Evolutionary conservation across 1,140 invertebrate genomes (phyloP), one percentile per base, ranked within the genome.

Genomic region (Chelonus insularis): DNA sequence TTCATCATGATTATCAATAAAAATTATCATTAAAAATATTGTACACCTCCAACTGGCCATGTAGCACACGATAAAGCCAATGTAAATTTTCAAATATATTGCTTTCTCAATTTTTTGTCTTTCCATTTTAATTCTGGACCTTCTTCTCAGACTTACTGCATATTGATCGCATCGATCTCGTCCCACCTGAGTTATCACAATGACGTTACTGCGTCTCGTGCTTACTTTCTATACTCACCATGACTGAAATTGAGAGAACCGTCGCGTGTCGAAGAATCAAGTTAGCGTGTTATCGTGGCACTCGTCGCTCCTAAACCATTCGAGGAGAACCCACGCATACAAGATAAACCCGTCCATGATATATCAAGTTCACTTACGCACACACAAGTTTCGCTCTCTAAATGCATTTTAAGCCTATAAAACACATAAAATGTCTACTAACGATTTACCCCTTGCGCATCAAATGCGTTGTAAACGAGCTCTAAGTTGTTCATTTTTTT

Each of bases 161-260:
- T 79, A 79, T 79, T 78, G 76, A 78, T 78, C 74, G 71, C 76
- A 78, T 79, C 74, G 76, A 79, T 79, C 74, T 63, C 37, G 37
- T 50, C 58, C 60, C 43, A 45, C 61, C 59, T 56, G 52, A 21
- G 37, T 23, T 37, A 23, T 57, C 14, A 37, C 55, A 54, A 34
- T 43, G 34, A 34, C 23, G 7, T 55, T 57, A 48, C 55, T 21
- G 64, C 65, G 25, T 50, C 51, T 43, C 29, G 45, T 25, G 43
- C 60, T 60, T 54, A 48, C 61, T 52, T 37, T 60, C 51, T 29
- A 41, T 41, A 25, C 14, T 20, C 57, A 62, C 8, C 23, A 12
- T 1, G 25, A 57, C n/a, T 57, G 25, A 51, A 51, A 51, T 52
- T n/a, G 58, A 52, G 37, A 52, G 12, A 51, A 16, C 48, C 48